Evolutionary conservation across 92 coral and sea anemone species (phyloP).

Genomic region (Heliopora coerulea): DNA sequence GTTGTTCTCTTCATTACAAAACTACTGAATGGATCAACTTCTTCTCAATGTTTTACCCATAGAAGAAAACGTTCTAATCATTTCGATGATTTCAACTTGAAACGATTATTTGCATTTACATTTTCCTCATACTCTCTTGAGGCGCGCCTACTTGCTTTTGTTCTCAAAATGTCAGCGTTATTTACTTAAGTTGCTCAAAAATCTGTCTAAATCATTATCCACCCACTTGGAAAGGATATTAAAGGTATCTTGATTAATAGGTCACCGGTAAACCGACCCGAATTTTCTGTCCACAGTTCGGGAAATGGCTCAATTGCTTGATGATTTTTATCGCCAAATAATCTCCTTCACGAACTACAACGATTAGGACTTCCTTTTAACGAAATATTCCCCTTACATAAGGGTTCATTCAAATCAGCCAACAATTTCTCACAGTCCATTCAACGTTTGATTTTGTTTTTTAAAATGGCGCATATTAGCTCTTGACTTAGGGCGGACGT

Average conservation of each 20-base stretch:
- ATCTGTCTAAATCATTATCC: not conserved
- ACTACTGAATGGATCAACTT: no score
- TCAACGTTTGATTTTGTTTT: not conserved
- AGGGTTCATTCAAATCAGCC: no score
- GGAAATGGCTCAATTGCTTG: not conserved
- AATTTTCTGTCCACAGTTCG: not conserved
- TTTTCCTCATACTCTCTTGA: not conserved
- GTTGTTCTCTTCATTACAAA: no score
- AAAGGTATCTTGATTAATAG: not conserved
- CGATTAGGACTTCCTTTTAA: no score
- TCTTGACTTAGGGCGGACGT: no score
- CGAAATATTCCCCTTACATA: no score
- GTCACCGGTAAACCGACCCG: not conserved
- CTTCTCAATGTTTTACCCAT: no score
- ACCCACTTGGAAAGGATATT: constrained; percentile 6
- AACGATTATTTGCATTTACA: not conserved
- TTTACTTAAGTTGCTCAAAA: not conserved
- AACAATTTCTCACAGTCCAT: no score
- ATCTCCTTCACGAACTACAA: no score
- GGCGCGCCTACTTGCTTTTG: not conserved
- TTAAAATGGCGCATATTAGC: not conserved
- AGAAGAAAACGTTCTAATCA: not conserved
- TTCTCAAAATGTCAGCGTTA: not conserved
- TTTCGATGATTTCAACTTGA: not conserved
- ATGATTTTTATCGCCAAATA: not conserved